These are phyloP conservation scores for Motacilla tschutschensis DNA, from an alignment of 2,113 vertebrate genomes.

Conservation along the genomic window DNA sequence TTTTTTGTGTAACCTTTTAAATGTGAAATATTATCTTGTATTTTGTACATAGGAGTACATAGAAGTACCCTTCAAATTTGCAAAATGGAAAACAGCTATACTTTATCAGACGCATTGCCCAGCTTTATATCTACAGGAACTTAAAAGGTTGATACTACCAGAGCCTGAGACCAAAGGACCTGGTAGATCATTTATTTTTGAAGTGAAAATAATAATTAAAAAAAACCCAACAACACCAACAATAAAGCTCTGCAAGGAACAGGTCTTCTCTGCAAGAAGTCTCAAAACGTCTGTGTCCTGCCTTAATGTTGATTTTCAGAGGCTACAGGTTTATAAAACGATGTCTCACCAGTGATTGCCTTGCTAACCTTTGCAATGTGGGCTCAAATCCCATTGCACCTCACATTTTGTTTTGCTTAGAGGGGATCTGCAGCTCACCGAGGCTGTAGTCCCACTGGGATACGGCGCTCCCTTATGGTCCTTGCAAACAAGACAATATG, in stretches of 20 bases:
- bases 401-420: neutral
- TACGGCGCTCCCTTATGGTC: neutral
- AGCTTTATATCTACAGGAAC: neutral
- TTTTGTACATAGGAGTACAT: neutral
- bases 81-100: neutral
- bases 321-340: neutral
- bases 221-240: neutral
- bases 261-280: neutral
- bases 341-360: neutral
- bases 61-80: neutral
- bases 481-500: neutral
- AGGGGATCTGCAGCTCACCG: neutral
- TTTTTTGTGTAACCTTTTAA: neutral
- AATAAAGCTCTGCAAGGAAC: neutral
- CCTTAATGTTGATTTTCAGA: neutral
- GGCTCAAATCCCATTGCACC: neutral
- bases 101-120: neutral
- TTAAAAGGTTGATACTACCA: neutral
- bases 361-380: neutral
- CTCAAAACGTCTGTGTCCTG: neutral
- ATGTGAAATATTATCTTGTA: neutral
- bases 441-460: neutral
- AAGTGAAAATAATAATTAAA: neutral
- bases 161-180: neutral
- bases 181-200: neutral